phyloP scores from a whole-genome alignment of 2,797 vertebrate genomes.

The Pterois miles region DNA sequence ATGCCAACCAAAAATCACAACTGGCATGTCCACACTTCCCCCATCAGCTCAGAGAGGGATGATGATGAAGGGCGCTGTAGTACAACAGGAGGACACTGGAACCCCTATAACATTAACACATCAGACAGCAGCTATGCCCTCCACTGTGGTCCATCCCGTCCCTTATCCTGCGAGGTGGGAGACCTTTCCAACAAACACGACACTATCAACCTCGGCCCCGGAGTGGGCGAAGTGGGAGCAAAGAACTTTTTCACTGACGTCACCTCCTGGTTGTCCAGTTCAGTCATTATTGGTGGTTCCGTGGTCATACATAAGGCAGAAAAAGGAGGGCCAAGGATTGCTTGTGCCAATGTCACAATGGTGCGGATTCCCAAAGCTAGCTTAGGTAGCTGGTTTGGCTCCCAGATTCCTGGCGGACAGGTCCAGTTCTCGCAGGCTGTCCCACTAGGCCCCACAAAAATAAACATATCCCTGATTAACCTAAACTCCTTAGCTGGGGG shows the following conservation, averaged over 20 bases:
- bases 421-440: slow-evolving; percentile 73
- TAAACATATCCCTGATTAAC: slow-evolving; percentile 73
- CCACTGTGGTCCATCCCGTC: slow-evolving; percentile 71
- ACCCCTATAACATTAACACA: slow-evolving; percentile 74
- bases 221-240: slow-evolving; percentile 39
- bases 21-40: slow-evolving; percentile 84
- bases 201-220: slow-evolving; percentile 64
- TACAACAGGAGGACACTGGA: slow-evolving; percentile 83
- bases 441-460: slow-evolving; percentile 75
- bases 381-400: slow-evolving; percentile 73
- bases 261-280: slow-evolving; percentile 73
- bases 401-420: slow-evolving; percentile 56
- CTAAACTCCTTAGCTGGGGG: slow-evolving; percentile 72
- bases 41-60: slow-evolving; percentile 83
- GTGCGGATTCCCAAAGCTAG: slow-evolving; percentile 61
- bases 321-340: slow-evolving; percentile 63
- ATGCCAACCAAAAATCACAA: slow-evolving; percentile 76
- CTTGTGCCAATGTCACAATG: slow-evolving; percentile 85
- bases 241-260: slow-evolving; percentile 85
- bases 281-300: slow-evolving; percentile 75
- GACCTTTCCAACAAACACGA: slow-evolving; percentile 80
- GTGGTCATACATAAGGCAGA: slow-evolving; percentile 82
- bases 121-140: slow-evolving; percentile 66
- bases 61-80: slow-evolving; percentile 66
- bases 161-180: slow-evolving; percentile 83